Base-by-base conservation (phyloP, 92 coral and sea anemone species). In the Zoanthus sansibaricus region DNA sequence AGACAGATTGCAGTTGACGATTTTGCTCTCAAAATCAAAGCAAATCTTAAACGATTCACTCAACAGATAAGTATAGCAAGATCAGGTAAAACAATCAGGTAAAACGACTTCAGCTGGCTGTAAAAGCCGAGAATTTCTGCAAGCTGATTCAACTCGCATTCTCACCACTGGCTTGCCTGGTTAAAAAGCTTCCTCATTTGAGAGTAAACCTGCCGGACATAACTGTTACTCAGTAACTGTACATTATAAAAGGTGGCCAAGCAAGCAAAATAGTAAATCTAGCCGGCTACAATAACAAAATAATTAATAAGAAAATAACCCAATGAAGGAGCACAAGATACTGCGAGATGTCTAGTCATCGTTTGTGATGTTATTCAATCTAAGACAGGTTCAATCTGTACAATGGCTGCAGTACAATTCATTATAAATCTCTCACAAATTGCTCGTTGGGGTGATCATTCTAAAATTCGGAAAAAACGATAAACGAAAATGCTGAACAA, bases 361-460 rank as follows among this genome's bases (percentile, higher is more conserved):
- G 33, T n/a, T 64, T 46, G 45, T 13, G 85, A 80, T 18, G 85
- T 21, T 42, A 37, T 44, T 62, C 56, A 45, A 25, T 51, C 17
- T 6, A 33, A 16, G 44, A 49, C 37, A 2, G 30, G 71, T 62
- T 49, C 20, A 62, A n/a, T 80, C 85, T 80, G 75, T 80, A 80
- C 85, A 80, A 80, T 80, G 54, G 10, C 9, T 66, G 20, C 85
- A 67, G 85, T 80, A 80, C 85, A 80, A 80, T 80, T 80, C 75
- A 67, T 45, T 51, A 45, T 80, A 30, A 64, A 64, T 80, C 85
- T 80, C 85, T 80, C 85, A 80, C 85, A 80, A 37, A 33, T 62
- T 31, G 62, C 48, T 61, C 20, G 20, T 17, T n/a, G 45, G 83
- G 84, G 20, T 25, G 55, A 64, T 42, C 62, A 79, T 51, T 59